Evolutionary conservation across 1,140 invertebrate species (phyloP), one percentile per base, ranked within the genome.

Genomic region (Ceratina japonica): DNA sequence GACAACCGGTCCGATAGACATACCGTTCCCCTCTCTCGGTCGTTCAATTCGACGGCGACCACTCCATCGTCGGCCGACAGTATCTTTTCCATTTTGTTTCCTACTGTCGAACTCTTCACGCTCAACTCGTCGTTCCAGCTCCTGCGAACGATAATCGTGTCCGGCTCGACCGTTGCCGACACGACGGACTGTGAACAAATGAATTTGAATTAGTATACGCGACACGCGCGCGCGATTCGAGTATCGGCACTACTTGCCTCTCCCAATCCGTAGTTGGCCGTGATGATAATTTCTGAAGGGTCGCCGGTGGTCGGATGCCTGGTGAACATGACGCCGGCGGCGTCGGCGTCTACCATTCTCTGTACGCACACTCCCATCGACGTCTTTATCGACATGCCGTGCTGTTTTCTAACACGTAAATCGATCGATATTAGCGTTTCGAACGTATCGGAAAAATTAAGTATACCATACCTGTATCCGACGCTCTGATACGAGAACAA

Each of bases 301-400:
- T 96, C 94, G 0, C 94, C 95, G 49, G 93, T 94, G 0, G 94
- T 93, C 0, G 97, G 97, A 90, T 97, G 94, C 70, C 94, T 93
- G 0, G 97, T 97, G 89, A 97, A 97, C 88, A 97, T 91, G 0
- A 97, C 97, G 13, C 97, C 96, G 18, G 97, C 95, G 1, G 93
- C 91, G 58, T 95, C 94, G 12, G 96, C 93, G 31, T 92, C 83
- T 16, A 97, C 94, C 95, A 97, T 95, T 86, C 94, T 93, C 89
- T 98, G 97, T 7, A 98, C 93, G 18, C 97, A 96, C n/a, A 98
- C 96, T 2, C 94, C 96, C 93, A 97, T 96, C 20, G 94, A 92
- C 4, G 94, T 92, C 59, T 93, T 91, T 54, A 97, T 91, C 15
- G 92, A 90, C 86, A 96, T 94, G 1, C 96, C 96, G 86, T 95